Conservation (phyloP, 2,113 vertebrate species). For the Grus americana region DNA sequence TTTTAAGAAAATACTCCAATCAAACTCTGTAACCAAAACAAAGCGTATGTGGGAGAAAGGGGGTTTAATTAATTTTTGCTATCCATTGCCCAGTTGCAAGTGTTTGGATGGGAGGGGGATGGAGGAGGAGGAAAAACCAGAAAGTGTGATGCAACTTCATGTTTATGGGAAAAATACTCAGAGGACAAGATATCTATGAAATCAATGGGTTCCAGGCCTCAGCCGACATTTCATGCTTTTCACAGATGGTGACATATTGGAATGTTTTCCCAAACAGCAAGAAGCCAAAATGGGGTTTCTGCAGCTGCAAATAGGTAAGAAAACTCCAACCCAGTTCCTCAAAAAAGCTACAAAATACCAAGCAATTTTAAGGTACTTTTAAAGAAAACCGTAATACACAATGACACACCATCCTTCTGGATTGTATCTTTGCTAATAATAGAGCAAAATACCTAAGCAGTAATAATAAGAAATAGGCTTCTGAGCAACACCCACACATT, state of each 20-base stretch:
- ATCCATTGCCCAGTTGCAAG: background rate
- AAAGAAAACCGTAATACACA: background rate
- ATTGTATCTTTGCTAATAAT: background rate
- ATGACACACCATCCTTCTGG: background rate
- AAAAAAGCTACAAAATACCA: conserved; percentile 4
- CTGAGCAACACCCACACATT: conserved; percentile 11
- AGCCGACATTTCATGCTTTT: conserved; percentile 68
- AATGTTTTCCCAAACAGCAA: conserved; percentile 72
- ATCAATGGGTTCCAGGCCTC: conserved; percentile 61
- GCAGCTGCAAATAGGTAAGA: conserved; percentile 52
- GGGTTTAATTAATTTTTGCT: background rate
- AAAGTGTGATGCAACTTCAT: conserved; percentile 32
- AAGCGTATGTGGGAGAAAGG: background rate
- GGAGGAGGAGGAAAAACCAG: background rate
- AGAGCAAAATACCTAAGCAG: background rate
- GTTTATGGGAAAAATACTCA: conserved; percentile 49
- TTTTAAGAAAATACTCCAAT: background rate
- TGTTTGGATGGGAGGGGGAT: background rate
- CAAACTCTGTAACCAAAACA: background rate
- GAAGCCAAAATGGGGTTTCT: conserved; percentile 65
- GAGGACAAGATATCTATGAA: conserved; percentile 61
- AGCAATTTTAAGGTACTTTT: background rate
- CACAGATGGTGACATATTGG: conserved; percentile 71
- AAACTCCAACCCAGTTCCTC: background rate
- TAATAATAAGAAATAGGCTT: conserved; percentile 28